These are phyloP conservation scores for Macheiramphus alcinus DNA, from an alignment of 2,113 vertebrate genomes.

Conservation along the genomic window DNA sequence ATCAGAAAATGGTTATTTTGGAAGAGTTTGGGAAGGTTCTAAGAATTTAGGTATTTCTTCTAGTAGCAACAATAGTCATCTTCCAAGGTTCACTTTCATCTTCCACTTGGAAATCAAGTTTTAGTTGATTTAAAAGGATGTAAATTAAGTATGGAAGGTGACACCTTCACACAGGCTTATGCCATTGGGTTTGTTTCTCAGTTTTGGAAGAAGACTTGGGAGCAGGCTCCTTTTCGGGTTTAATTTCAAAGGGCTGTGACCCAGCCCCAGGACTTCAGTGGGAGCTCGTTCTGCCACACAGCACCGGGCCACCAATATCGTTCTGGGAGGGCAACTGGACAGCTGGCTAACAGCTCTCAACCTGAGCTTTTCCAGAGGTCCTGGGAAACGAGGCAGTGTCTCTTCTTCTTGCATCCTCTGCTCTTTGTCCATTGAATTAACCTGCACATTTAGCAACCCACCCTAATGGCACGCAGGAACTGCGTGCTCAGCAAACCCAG, in stretches of 20 bases:
- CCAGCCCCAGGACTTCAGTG: background rate
- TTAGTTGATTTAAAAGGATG: background rate
- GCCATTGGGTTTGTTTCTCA: background rate
- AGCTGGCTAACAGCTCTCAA: background rate
- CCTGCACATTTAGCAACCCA: background rate
- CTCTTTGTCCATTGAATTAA: background rate
- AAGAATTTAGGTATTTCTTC: background rate
- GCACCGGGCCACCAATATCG: fast-evolving
- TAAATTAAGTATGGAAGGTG: background rate
- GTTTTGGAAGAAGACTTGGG: background rate
- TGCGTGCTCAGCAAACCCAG: background rate
- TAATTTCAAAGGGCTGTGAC: background rate
- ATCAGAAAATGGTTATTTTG: slow-evolving; percentile 56
- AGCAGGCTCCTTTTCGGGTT: background rate
- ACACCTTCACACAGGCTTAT: background rate
- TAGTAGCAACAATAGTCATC: background rate
- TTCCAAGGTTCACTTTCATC: background rate
- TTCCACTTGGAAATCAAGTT: background rate
- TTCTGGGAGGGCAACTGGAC: background rate
- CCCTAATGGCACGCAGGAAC: background rate
- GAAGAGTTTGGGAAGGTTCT: background rate
- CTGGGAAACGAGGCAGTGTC: background rate
- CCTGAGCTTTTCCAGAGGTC: background rate
- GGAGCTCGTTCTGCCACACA: background rate
- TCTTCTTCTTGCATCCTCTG: background rate